These are phyloP conservation scores for Anas platyrhynchos DNA, from an alignment of 2,113 vertebrate species.

Conservation along the genomic window DNA sequence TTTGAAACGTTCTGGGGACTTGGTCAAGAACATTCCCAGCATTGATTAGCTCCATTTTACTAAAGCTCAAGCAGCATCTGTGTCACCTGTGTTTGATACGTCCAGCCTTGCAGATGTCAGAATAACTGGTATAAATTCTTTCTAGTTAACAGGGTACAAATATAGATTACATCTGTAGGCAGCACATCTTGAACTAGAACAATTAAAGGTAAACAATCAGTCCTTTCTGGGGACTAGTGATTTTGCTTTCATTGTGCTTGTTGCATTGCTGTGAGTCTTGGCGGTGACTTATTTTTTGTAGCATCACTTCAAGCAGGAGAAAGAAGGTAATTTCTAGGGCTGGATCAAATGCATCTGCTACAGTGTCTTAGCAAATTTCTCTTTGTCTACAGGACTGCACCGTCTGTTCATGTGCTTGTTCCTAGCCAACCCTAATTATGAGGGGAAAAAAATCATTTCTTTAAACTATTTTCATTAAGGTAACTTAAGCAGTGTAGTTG, in stretches of 20 bases:
- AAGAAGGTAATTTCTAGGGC: not conserved
- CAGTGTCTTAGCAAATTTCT: not conserved
- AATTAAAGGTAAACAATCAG: not conserved
- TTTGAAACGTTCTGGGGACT: not conserved
- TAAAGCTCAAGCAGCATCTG: not conserved
- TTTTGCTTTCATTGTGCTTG: not conserved
- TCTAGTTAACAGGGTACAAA: not conserved
- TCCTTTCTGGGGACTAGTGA: not conserved
- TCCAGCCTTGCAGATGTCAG: not conserved
- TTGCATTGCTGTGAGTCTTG: not conserved
- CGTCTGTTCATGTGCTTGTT: not conserved
- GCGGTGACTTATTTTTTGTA: not conserved
- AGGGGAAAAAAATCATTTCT: not conserved
- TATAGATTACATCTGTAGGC: not conserved
- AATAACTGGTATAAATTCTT: not conserved
- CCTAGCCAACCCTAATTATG: rapidly evolving
- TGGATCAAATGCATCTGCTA: not conserved
- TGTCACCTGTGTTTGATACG: not conserved
- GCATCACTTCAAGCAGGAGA: not conserved
- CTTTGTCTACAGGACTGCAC: not conserved
- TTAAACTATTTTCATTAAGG: not conserved
- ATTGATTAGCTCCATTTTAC: not conserved
- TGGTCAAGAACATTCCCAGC: not conserved
- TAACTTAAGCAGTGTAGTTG: not conserved
- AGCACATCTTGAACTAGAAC: not conserved